Base-by-base conservation (phyloP, 2,797 vertebrate genomes). In the Masticophis lateralis region DNA sequence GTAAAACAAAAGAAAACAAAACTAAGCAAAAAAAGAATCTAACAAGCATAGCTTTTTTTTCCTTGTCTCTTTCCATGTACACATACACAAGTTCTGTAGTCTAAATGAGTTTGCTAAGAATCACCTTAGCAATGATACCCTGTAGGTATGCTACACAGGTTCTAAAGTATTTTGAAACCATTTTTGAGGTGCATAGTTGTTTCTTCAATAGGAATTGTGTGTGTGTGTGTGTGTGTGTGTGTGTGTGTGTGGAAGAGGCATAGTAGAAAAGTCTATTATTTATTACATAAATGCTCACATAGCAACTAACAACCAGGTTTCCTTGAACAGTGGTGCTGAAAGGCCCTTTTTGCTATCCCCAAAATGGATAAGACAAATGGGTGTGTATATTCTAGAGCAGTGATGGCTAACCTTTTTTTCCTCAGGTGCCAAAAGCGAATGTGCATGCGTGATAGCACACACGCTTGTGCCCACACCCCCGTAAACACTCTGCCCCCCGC, bases 121-220 rank as follows among this genome's bases (percentile, higher is more conserved):
- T 91, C 90, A 95, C 94, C 93, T 95, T 90, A 91, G 95, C 69
- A 95, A 95, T 95, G 93, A 5, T 96, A 92, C 94, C 47, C 95
- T 95, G 94, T 95, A 92, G 95, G 37, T 32, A 6, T 95, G 94
- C 95, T 28, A 93, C 94, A 95, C 95, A 95, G 89, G 79, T 94
- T 96, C 47, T 22, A 94, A 95, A 94, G 94, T 95, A 95, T 95
- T 96, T 96, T 95, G 95, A 94, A 95, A 95, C 69, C 94, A 57
- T 57, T 69, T 96, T 94, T 94, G 93, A 95, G 9, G 93, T 95
- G 93, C 94, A 94, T 96, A 88, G 95, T 95, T 89, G 89, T 94
- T 83, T 32, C 5, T 51, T 37, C 43, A 20, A 14, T 4, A 22
- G 90, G 96, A 94, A 74, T 74, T 37, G 22, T 10, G 22, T 60